These are phyloP conservation scores for Epistrophella euchroma DNA, from an alignment of 2,888 invertebrate species.

Conservation along the genomic window DNA sequence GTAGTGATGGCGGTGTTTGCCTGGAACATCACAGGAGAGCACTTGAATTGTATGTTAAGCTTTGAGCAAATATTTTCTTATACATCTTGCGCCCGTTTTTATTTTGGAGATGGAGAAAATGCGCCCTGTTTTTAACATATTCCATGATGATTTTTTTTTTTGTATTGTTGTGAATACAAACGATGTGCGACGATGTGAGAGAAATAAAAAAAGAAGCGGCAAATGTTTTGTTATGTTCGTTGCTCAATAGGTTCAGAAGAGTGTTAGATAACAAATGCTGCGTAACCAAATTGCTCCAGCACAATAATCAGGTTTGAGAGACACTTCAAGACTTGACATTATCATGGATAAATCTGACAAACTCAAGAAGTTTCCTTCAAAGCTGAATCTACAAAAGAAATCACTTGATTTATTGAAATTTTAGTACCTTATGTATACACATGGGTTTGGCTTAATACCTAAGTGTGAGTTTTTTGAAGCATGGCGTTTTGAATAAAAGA, in stretches of 20 bases:
- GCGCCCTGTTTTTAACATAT: conserved; percentile 33
- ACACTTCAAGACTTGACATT: conserved; percentile 22
- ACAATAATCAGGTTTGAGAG: not conserved
- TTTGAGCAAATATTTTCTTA: conserved; percentile 67
- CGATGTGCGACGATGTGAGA: conserved; percentile 16
- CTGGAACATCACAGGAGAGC: conserved; percentile 69
- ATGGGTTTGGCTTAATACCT: no score
- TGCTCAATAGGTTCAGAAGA: conserved; percentile 51
- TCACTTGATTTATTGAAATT: conserved; percentile 46
- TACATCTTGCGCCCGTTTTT: conserved; percentile 34
- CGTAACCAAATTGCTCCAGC: conserved; percentile 66
- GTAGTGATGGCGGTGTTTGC: conserved; percentile 56
- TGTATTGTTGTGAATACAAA: not conserved
- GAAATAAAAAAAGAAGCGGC: conserved; percentile 61
- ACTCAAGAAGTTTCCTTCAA: conserved; percentile 39
- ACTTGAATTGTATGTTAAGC: conserved; percentile 51
- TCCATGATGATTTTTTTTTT: conserved; percentile 12
- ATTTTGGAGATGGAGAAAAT: not conserved
- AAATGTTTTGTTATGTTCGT: conserved; percentile 64
- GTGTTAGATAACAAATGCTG: conserved; percentile 72
- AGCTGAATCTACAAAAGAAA: conserved; percentile 38
- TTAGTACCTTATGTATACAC: no score
- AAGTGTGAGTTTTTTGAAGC: conserved; percentile 19
- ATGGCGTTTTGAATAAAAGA: not conserved
- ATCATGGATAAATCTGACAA: conserved; percentile 12